Base-by-base conservation (phyloP, 2,888 invertebrate species). In the Willowsia nigromaculata region DNA sequence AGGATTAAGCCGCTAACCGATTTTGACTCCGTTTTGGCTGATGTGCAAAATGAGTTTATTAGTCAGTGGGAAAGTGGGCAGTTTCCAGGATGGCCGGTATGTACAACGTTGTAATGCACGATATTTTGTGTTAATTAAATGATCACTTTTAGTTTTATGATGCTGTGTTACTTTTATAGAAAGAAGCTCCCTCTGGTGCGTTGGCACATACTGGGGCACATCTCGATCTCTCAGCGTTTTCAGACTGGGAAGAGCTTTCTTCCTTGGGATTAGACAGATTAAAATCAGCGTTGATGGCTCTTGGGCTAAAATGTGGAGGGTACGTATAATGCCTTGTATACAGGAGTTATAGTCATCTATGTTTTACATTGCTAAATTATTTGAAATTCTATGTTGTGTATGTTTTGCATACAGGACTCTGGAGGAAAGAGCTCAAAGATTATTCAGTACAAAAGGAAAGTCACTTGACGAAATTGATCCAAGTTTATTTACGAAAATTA, bases 261-360 rank as follows among this genome's bases (percentile, higher is more conserved):
- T 99, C 99, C 0, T 95, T 99, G 2, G 99, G 99, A 25, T 94
- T 99, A 92, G 99, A 99, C 95, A 96, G 99, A 93, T 95, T 99
- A 50, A 99, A 99, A 94, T 99, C 99, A 0, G 99, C 99, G 0
- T 94, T 99, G 15, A 97, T 99, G 96, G 99, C 99, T 4, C 95
- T 99, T 22, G 98, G 98, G 0, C 95, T 99, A 0, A 99, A 99
- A 94, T 99, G 99, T 94, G 99, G 99, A 86, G 99, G 99, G 95
- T 96, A 86, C 78, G 89, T 33, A 18, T 2, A 1, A n/a, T 18
- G 18, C 7, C 15, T 65, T n/a, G 5, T 65, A 65, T 33, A 5
- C 13, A 1, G 9, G 9, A 13, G 11, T 43, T 43, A 1, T 43
- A 9, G 11, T 43, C 9, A 3, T 43, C 1, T 43, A 43, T 13